These are phyloP conservation scores for Anthoscopus minutus DNA, from an alignment of 2,113 vertebrate genomes.

Conservation along the genomic window DNA sequence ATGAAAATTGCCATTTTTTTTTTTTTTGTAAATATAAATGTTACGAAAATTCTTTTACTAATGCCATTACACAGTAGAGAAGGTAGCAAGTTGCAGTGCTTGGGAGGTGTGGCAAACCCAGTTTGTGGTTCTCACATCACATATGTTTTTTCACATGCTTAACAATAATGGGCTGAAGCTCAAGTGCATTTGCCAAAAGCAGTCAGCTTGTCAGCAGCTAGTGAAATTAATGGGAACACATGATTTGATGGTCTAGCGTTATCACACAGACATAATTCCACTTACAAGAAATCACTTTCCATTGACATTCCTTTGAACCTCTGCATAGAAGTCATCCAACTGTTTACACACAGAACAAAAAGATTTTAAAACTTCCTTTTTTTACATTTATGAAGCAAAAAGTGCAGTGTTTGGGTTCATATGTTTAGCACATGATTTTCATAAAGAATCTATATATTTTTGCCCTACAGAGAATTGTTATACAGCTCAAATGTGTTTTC, in stretches of 20 bases:
- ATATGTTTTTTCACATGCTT: conserved; percentile 28
- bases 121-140: conserved; percentile 57
- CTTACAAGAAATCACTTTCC: not conserved
- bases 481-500: conserved; percentile 76
- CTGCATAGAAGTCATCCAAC: conserved; percentile 40
- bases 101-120: conserved; percentile 62
- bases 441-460: conserved; percentile 81
- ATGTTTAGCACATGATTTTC: conserved; percentile 78
- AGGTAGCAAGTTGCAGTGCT: conserved; percentile 80
- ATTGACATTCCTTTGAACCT: conserved; percentile 45
- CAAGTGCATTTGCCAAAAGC: conserved; percentile 53
- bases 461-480: conserved; percentile 80
- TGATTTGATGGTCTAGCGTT: conserved; percentile 12
- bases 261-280: not conserved
- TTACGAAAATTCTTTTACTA: conserved; percentile 80
- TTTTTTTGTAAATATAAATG: conserved; percentile 92
- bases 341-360: conserved; percentile 66
- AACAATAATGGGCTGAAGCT: conserved; percentile 47
- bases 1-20: conserved; percentile 69
- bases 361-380: conserved; percentile 64
- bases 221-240: conserved; percentile 53
- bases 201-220: conserved; percentile 53
- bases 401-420: conserved; percentile 72
- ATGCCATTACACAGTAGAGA: conserved; percentile 93
- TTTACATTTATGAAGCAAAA: conserved; percentile 70